Evolutionary conservation across 2,797 vertebrate species (phyloP).

Genomic region (Sebastes minor): DNA sequence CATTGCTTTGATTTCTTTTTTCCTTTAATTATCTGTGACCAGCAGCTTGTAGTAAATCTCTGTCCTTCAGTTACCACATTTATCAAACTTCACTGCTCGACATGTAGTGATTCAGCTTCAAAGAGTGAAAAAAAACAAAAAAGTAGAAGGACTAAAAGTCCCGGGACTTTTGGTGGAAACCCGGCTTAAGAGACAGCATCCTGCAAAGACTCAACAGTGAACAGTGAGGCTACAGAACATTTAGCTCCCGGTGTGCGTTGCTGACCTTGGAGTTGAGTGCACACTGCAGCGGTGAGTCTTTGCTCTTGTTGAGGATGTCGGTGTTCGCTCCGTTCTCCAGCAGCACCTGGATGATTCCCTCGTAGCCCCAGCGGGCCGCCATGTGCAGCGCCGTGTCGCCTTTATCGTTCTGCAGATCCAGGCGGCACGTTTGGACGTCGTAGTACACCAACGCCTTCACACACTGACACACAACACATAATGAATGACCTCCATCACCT

Average conservation of each 20-base stretch:
- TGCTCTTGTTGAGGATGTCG: slow-evolving; percentile 85
- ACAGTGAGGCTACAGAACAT: too few relatives aligned
- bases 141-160: too few relatives aligned
- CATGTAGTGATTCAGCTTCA: background rate
- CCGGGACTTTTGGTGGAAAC: too few relatives aligned
- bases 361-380: slow-evolving; percentile 95
- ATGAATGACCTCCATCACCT: too few relatives aligned
- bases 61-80: background rate
- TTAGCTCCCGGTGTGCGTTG: background rate
- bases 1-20: background rate
- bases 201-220: too few relatives aligned
- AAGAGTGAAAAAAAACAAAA: background rate
- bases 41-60: background rate
- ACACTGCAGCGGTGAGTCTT: slow-evolving; percentile 89
- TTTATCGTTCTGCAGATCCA: slow-evolving; percentile 93
- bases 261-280: slow-evolving; percentile 93
- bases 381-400: slow-evolving; percentile 94
- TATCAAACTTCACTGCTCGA: background rate
- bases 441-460: slow-evolving; percentile 98
- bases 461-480: slow-evolving; percentile 80
- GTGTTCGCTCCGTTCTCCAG: slow-evolving; percentile 92
- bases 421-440: slow-evolving; percentile 86
- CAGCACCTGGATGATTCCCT: slow-evolving; percentile 92
- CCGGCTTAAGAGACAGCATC: too few relatives aligned
- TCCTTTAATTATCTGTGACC: background rate